Percentiles rank a stretch among this genome's conserved stretches.
phyloP scores from a whole-genome alignment of 2,797 vertebrate species.

The Acrossocheilus wenchowensis region DNA sequence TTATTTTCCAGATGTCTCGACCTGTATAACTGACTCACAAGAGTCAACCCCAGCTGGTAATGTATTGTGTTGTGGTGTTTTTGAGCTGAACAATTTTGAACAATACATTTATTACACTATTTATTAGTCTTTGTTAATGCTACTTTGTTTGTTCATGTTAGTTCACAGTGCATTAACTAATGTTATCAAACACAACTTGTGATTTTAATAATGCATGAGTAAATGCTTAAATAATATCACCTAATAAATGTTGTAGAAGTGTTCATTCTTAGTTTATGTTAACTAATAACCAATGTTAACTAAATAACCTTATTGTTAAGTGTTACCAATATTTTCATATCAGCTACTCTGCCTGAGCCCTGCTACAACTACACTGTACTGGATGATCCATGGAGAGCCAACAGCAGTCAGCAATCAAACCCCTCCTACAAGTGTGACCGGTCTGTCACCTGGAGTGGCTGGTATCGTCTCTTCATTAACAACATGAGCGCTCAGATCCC shows the following conservation, averaged over 20 bases:
- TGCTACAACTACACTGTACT: background rate
- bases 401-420: background rate
- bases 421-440: background rate
- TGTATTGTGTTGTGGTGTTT: background rate
- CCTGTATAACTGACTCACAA: background rate
- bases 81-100: background rate
- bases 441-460: background rate
- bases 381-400: background rate
- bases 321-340: background rate
- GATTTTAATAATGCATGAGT: too few relatives aligned
- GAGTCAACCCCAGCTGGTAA: background rate
- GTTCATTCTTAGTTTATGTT: too few relatives aligned
- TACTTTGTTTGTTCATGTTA: too few relatives aligned
- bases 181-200: too few relatives aligned
- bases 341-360: background rate
- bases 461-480: conserved; percentile 25
- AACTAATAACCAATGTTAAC: too few relatives aligned
- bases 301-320: too few relatives aligned
- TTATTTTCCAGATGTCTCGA: background rate
- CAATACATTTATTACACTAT: too few relatives aligned
- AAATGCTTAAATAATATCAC: too few relatives aligned
- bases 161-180: too few relatives aligned
- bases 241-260: too few relatives aligned
- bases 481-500: background rate
- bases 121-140: too few relatives aligned